Base-by-base conservation (phyloP, 2,888 invertebrate species). In the Conistra vaccinii region DNA sequence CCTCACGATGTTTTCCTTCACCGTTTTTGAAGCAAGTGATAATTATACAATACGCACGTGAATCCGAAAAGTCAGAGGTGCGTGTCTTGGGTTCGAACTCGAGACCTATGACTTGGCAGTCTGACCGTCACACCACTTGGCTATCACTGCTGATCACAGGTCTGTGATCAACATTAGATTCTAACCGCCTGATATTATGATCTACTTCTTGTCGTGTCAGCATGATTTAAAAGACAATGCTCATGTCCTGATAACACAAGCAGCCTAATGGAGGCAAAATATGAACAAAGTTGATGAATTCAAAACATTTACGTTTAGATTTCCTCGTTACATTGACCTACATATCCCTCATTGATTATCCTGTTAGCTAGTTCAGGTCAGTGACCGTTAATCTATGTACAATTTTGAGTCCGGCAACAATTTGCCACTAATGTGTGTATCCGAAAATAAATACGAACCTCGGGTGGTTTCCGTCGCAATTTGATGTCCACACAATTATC, bases 341-440 rank as follows among this genome's bases (percentile, higher is more conserved):
- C 48, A 58, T 60, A 20, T 14, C n/a, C 39, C 17, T 14, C 39
- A 63, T 71, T 73, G 60, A 71, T 85, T 83, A 71, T 66, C 39
- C 58, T 81, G 60, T 69, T 69, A 51, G 55, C 65, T 70, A 57
- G 69, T 69, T 32, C 0, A 69, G 83, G 85, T 73, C 69, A 71
- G 0, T 55, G 73, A 51, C 85, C 86, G 73, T 23, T 83, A 85
- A 83, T 85, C 78, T 61, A 81, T 60, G 53, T 67, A 63, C 39
- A 78, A 71, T 76, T 77, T 73, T 55, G 58, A 69, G 69, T 62
- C 67, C 53, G 58, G 55, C 35, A 35, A 35, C 81, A 81, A 67
- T 81, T 85, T 69, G 14, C 42, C n/a, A 57, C 55, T 78, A 78
- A 83, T 78, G 63, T 73, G 84, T 67, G 68, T 63, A 72, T n/a